Conservation (phyloP, 2,888 invertebrate genomes). For the Acholoe squamosa region DNA sequence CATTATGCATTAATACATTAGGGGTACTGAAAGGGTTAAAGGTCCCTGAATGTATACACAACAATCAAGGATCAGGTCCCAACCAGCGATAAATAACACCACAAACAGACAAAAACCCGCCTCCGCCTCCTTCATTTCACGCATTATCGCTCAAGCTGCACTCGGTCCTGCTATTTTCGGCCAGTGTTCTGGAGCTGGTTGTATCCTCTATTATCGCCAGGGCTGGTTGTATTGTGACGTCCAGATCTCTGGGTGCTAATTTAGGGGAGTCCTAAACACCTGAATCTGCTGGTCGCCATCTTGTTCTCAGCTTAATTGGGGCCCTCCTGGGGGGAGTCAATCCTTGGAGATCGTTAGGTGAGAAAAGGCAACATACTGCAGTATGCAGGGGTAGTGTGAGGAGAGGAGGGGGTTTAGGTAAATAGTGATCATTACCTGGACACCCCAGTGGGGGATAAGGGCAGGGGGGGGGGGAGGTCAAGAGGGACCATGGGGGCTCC, state of each 20-base stretch:
- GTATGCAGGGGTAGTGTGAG: not conserved
- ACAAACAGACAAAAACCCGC: not conserved
- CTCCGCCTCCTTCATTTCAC: conserved; percentile 26
- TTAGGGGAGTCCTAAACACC: not conserved
- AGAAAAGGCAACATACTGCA: conserved; percentile 26
- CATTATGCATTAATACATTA: no score
- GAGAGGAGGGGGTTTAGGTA: not conserved
- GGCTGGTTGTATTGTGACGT: not conserved
- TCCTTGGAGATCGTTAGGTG: conserved; percentile 11
- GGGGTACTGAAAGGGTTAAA: no score
- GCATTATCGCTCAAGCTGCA: conserved; percentile 25
- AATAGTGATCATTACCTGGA: conserved; percentile 15
- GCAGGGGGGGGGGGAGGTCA: not conserved
- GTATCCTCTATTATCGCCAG: no score
- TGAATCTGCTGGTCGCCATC: not conserved
- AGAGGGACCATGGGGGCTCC: not conserved
- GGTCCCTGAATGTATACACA: not conserved
- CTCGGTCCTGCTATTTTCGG: not conserved
- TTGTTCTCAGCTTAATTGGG: conserved; percentile 21
- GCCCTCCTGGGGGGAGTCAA: not conserved
- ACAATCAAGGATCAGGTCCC: not conserved
- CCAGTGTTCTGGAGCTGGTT: not conserved
- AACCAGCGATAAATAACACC: not conserved
- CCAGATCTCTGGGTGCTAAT: not conserved
- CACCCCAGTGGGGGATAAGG: not conserved